These are phyloP conservation scores for Phanerotoma sp. DNA, from an alignment of 2,888 invertebrate species.

Conservation along the genomic window DNA sequence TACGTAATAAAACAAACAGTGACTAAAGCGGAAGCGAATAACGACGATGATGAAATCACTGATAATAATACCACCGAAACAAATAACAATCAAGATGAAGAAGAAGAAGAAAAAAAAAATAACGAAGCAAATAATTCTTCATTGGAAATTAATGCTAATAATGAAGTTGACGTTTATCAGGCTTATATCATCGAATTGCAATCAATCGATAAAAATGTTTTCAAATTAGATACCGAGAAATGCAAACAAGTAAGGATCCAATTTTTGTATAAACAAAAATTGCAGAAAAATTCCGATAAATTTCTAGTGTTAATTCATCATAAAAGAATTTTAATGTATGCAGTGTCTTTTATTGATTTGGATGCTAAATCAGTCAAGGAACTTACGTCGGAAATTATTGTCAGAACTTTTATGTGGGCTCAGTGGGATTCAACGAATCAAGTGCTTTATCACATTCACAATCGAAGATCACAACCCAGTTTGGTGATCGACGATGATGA, in stretches of 20 bases:
- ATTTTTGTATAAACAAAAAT: constrained; percentile 68
- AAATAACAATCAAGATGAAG: constrained; percentile 5
- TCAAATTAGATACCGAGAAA: constrained; percentile 61
- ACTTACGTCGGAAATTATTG: constrained; percentile 59
- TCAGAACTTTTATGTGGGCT: constrained; percentile 79
- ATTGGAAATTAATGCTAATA: neutral
- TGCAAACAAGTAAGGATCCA: constrained; percentile 77
- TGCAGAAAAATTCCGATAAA: constrained; percentile 61
- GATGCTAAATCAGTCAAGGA: constrained; percentile 38
- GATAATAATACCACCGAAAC: no score
- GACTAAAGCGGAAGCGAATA: constrained; percentile 12
- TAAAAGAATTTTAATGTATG: constrained; percentile 65
- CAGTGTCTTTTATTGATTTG: constrained; percentile 37
- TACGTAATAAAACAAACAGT: constrained; percentile 68
- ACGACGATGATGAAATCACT: constrained; percentile 12
- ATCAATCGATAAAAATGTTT: constrained; percentile 54
- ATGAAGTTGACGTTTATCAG: constrained; percentile 61
- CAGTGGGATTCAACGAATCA: constrained; percentile 82
- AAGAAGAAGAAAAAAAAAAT: constrained; percentile 28
- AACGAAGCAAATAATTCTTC: constrained; percentile 27
- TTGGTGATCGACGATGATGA: constrained; percentile 67
- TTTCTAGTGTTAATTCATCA: constrained; percentile 75
- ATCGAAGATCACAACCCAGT: constrained; percentile 70
- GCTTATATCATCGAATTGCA: constrained; percentile 66
- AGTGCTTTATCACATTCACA: constrained; percentile 82